Evolutionary conservation across 1,140 invertebrate species (phyloP).

Genomic region (Drosophila bipectinata): DNA sequence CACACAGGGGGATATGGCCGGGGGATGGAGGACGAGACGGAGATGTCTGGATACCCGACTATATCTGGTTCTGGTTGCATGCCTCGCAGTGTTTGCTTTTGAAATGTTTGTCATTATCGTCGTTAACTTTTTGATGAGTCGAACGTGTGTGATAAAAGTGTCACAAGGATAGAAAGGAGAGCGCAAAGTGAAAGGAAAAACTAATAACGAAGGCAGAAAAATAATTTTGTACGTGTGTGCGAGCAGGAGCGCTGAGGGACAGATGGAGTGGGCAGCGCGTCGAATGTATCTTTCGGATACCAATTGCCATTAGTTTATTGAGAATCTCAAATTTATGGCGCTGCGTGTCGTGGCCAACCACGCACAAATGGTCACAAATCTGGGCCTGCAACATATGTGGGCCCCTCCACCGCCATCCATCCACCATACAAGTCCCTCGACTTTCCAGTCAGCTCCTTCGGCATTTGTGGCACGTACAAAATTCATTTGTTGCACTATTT

Average conservation of each 20-base stretch:
- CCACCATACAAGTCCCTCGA: too few species aligned
- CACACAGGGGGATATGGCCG: conserved; percentile 18
- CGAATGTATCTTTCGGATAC: conserved; percentile 74
- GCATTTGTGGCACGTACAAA: conserved; percentile 78
- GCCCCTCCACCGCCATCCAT: conserved; percentile 1
- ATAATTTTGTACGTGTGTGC: conserved; percentile 64
- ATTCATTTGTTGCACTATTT: conserved; percentile 81
- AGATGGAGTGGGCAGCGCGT: conserved; percentile 26
- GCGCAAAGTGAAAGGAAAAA: conserved; percentile 54
- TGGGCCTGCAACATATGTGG: conserved; percentile 61
- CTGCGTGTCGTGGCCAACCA: conserved; percentile 72
- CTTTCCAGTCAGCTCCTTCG: conserved; percentile 22
- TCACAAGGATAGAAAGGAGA: conserved; percentile 65
- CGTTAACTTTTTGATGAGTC: conserved; percentile 82
- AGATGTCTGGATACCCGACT: not conserved
- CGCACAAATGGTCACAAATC: conserved; percentile 80
- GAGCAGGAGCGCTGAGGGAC: conserved; percentile 3
- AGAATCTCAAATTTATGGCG: conserved; percentile 74
- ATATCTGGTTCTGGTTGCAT: conserved; percentile 37
- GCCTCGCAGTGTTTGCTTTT: conserved; percentile 70
- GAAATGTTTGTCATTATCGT: conserved; percentile 81
- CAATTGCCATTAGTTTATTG: conserved; percentile 83
- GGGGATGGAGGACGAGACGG: not conserved
- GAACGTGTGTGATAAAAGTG: conserved; percentile 81
- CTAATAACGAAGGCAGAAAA: conserved; percentile 59